These are phyloP conservation scores for Ophion costatus DNA, from an alignment of 2,888 invertebrate species.

Conservation along the genomic window DNA sequence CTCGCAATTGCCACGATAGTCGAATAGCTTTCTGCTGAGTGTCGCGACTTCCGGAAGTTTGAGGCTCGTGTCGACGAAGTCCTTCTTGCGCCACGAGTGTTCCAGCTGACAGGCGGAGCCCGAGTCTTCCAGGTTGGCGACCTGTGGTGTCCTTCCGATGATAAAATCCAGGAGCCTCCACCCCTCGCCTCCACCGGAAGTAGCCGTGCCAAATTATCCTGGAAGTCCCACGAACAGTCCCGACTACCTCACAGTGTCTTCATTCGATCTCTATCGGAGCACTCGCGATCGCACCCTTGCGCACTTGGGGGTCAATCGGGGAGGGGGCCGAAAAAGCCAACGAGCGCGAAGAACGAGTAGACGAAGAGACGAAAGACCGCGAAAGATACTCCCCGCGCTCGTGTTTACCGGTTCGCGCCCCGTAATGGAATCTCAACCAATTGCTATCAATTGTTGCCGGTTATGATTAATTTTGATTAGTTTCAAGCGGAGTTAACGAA, in stretches of 20 bases:
- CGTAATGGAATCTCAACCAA: conserved; percentile 81
- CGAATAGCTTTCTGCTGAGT: conserved; percentile 55
- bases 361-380: conserved; percentile 10
- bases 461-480: conserved; percentile 83
- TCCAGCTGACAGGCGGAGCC: conserved; percentile 55
- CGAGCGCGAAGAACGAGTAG: background rate
- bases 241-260: background rate
- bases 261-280: background rate
- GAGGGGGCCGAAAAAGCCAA: background rate
- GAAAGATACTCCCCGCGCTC: conserved; percentile 52
- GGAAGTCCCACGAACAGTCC: too few relatives aligned
- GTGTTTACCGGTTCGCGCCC: conserved; percentile 52
- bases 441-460: conserved; percentile 82
- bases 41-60: conserved; percentile 55
- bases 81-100: conserved; percentile 57
- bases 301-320: background rate
- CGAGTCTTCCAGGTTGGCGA: conserved; percentile 66
- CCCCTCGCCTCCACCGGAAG: background rate
- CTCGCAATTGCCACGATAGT: conserved; percentile 48
- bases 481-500: conserved; percentile 81
- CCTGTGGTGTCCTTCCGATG: background rate
- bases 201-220: background rate
- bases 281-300: background rate
- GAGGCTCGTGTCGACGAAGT: conserved; percentile 30
- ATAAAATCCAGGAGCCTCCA: background rate